Evolutionary conservation across 2,888 invertebrate species (phyloP).

Genomic region (Epinotia bilunana): DNA sequence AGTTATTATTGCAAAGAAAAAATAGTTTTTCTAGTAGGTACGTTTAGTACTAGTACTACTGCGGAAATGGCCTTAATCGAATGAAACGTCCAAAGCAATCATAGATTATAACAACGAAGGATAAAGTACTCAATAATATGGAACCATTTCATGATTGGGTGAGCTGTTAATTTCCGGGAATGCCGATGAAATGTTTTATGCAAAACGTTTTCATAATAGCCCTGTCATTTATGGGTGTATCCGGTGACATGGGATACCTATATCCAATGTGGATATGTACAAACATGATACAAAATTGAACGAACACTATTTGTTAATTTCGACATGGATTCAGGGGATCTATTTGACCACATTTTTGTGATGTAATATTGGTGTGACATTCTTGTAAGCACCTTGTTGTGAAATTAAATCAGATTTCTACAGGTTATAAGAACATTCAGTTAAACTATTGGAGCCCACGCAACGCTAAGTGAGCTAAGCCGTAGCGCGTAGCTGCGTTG

Average conservation of each 20-base stretch:
- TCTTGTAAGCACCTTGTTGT: too few species aligned
- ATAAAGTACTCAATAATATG: slow-evolving; percentile 53
- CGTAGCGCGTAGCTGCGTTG: too few species aligned
- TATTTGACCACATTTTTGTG: not conserved
- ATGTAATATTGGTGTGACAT: too few species aligned
- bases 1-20: too few species aligned
- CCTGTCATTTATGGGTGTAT: slow-evolving; percentile 33
- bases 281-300: slow-evolving; percentile 1
- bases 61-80: not conserved
- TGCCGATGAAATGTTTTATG: slow-evolving; percentile 54
- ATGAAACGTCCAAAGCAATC: not conserved
- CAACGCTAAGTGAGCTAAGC: too few species aligned
- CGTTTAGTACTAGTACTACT: too few species aligned
- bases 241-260: slow-evolving; percentile 24
- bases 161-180: slow-evolving; percentile 66
- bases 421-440: too few species aligned
- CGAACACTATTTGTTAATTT: not conserved
- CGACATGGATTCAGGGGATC: not conserved
- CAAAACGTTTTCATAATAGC: slow-evolving; percentile 38
- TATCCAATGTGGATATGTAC: not conserved
- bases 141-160: slow-evolving; percentile 62
- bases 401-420: too few species aligned
- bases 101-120: slow-evolving; percentile 21
- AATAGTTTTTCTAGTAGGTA: too few species aligned
- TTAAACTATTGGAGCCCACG: too few species aligned